A percentile compares a stretch with the other conserved stretches of the same genome.
phyloP scores from a whole-genome alignment of 1,140 invertebrate species.

The Drosophila melanogaster region Release_6_plus_ISO1_MT NT_033777.3:24239001-24239500 shows the following conservation, averaged over 20 bases:
- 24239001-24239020: conserved; percentile 71
- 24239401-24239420: conserved; percentile 24
- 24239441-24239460: conserved; percentile 31
- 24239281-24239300: conserved; percentile 46
- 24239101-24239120: conserved; percentile 66
- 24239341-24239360: conserved; percentile 43
- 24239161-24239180: conserved; percentile 48
- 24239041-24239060: conserved; percentile 54
- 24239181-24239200: conserved; percentile 78
- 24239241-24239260: conserved; percentile 60
- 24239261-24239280: conserved; percentile 56
- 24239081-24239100: conserved; percentile 60
- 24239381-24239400: not conserved
- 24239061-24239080: conserved; percentile 49
- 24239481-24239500: conserved; percentile 23
- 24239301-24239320: conserved; percentile 28
- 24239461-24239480: conserved; percentile 40
- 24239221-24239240: conserved; percentile 41
- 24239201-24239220: conserved; percentile 77
- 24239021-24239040: conserved; percentile 72
- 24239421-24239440: conserved; percentile 38
- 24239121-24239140: conserved; percentile 39
- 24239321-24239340: conserved; percentile 37
- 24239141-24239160: conserved; percentile 50
- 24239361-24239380: not conserved